Base-by-base conservation (phyloP, 1,140 invertebrate species). In the Pseudomyrmex sp. region DNA sequence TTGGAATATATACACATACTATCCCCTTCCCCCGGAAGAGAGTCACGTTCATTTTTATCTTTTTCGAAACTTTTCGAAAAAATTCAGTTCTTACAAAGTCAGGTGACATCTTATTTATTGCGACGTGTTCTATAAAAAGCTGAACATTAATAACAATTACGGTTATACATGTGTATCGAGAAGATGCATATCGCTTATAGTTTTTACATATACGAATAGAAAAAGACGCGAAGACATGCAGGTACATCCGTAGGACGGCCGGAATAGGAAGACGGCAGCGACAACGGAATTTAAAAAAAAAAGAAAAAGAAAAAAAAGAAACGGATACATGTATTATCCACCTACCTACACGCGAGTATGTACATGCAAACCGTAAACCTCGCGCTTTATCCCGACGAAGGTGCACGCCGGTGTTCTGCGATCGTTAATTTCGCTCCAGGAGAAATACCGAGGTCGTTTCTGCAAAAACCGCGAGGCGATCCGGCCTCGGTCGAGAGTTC, bases 371-470 rank as follows among this genome's bases (percentile, higher is more conserved):
- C 84, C 90, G 85, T 91, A 91, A 91, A 91, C 87, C 85, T 75
- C 50, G 85, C 88, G 85, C 84, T 91, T 91, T 91, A 91, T 91
- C 87, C 90, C 62, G 66, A 61, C 66, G 83, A 91, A 91, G 90
- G 90, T 91, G 87, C 85, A 84, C 90, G 65, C 59, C 69, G 83
- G 77, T 87, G 79, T 89, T 88, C 90, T 46, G 82, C 85, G 90
- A 91, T 91, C 90, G 90, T 91, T 91, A 91, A 91, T 91, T 91
- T 91, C 87, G 88, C 87, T 91, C 85, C 86, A 76, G 75, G 87
- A 91, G 90, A 91, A 91, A 91, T 91, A 90, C 88, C 90, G 90
- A 85, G 87, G 90, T 90, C 89, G 90, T 91, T 90, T 82, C 90
- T 91, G 75, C 82, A 91, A 91, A 91, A 91, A 87, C 86, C 90